Evolutionary conservation across 2,113 vertebrate genomes (phyloP).

Genomic region (Cisticola juncidis): DNA sequence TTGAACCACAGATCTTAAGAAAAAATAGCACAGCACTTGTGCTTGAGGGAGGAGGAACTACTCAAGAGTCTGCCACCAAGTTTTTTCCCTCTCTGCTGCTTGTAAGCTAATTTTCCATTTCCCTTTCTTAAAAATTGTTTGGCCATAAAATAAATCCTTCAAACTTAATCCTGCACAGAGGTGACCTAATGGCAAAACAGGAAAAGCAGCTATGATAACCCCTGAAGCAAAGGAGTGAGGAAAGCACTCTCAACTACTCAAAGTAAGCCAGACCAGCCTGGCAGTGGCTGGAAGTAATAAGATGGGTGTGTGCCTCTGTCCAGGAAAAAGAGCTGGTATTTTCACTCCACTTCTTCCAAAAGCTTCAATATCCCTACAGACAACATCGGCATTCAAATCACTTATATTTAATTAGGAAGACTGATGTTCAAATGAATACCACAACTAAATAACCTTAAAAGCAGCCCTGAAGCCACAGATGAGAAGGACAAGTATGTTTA

Average conservation of each 20-base stretch:
- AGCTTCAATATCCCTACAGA: neutral
- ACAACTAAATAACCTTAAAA: neutral
- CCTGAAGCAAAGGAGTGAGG: neutral
- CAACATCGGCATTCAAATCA: neutral
- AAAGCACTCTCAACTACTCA: neutral
- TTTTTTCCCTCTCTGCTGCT: neutral
- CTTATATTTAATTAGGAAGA: neutral
- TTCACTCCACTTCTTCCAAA: neutral
- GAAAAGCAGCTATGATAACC: constrained; percentile 18
- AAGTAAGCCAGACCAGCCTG: neutral
- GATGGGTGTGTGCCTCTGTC: neutral
- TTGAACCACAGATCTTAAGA: neutral
- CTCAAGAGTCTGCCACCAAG: neutral
- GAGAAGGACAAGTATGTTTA: neutral
- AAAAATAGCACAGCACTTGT: neutral
- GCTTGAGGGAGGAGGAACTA: neutral
- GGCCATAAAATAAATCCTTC: neutral
- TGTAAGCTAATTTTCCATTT: neutral
- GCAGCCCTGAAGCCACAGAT: neutral
- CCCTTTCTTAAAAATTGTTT: neutral
- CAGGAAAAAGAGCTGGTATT: neutral
- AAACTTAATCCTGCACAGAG: neutral
- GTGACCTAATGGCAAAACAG: constrained; percentile 25
- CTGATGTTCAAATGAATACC: neutral
- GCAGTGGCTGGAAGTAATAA: neutral